phyloP scores from a whole-genome alignment of 2,797 vertebrate species.

The Enteromius argenteus region DNA sequence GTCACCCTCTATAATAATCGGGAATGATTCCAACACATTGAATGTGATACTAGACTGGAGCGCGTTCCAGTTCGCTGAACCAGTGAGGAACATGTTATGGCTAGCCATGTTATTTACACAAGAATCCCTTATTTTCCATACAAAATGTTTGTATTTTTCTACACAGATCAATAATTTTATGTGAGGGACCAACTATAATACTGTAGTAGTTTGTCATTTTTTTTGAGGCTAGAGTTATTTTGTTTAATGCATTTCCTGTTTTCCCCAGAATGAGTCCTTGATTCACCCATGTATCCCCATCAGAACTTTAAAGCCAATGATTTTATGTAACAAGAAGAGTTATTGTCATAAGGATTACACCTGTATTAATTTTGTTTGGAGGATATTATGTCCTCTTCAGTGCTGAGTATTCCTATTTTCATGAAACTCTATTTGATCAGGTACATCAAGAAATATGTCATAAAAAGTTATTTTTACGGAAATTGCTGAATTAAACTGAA shows the following conservation, averaged over 20 bases:
- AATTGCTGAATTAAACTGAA: not conserved
- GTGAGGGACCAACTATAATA: not conserved
- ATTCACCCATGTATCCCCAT: conserved; percentile 19
- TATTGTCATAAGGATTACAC: conserved; percentile 37
- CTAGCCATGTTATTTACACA: not conserved
- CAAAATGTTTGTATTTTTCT: not conserved
- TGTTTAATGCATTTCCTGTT: not conserved
- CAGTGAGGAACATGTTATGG: not conserved
- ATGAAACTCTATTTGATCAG: not conserved
- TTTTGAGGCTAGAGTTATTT: not conserved
- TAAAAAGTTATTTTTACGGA: not conserved
- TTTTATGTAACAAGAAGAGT: conserved; percentile 41
- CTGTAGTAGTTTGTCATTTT: not conserved
- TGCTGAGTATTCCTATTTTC: conserved; percentile 25
- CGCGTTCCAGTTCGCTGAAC: not conserved
- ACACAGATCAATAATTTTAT: not conserved
- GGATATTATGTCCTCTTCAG: conserved; percentile 22
- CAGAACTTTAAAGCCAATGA: conserved; percentile 13
- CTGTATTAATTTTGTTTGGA: conserved; percentile 44
- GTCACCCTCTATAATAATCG: conserved; percentile 5
- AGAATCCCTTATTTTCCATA: not conserved
- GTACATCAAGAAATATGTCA: not conserved
- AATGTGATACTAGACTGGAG: conserved; percentile 1
- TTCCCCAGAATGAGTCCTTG: conserved; percentile 7
- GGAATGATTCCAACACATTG: not conserved